Base-by-base conservation (phyloP, 1,140 invertebrate genomes). In the Metopolophium dirhodum region DNA sequence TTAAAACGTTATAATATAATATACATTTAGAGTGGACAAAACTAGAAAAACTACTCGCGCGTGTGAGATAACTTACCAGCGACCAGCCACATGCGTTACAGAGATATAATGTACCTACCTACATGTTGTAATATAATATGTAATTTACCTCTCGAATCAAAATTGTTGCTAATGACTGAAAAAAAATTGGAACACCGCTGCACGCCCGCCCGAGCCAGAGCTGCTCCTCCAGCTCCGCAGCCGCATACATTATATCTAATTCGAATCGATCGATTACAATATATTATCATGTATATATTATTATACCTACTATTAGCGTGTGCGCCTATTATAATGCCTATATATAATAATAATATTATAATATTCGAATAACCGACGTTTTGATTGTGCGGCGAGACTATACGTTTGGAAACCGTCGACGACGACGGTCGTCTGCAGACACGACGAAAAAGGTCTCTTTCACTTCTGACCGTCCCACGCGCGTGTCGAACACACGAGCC, bases 1-100 rank as follows among this genome's bases (percentile, higher is more conserved):
- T 77, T 68, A n/a, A 68, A 68, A 68, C 26, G 41, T 37, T 35
- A 85, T 37, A 41, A 85, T 37, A 41, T 23, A 4, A 26, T 45
- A 26, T 9, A 14, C 85, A 6, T 47, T 86, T 35, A 22, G 54
- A 91, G 35, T 30, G 90, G 57, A 61, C 68, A 91, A 91, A 68
- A 91, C 57, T 61, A 91, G 90, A 61, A 77, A 91, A 61, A 91
- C 90, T 91, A 47, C 90, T 91, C 26, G 22, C 68, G 68, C 83
- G 83, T 14, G 41, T 85, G 37, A 41, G 61, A 77, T 77, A 77
- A 20, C 61, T 77, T 20, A 77, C 30, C 61, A 1, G 61, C 61
- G n/a, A 77, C 14, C 41, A 3, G 41, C 41, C 41, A n/a, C 8
- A 4, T 14, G 30, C 7, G n/a, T 77, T n/a, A n/a, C 20, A 68